A percentile compares a stretch with the other conserved stretches of the same genome.
Conservation (phyloP, 2,113 vertebrate genomes). For the Dendropsophus ebraccatus region DNA sequence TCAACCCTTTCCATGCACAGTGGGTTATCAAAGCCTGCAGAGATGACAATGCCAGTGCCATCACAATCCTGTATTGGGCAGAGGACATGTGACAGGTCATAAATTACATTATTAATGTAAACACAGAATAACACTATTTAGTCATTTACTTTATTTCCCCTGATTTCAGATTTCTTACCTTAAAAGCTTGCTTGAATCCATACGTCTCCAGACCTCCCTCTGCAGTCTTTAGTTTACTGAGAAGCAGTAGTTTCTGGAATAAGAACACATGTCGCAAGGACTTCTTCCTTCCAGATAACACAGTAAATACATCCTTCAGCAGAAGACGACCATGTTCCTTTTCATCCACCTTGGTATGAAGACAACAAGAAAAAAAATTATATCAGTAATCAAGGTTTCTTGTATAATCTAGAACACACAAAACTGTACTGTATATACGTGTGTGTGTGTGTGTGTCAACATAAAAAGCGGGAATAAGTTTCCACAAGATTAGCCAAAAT, state of each 20-base stretch:
- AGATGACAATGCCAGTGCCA: background rate
- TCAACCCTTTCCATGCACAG: too few species aligned
- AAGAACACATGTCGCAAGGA: slow-evolving; percentile 84
- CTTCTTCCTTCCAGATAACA: slow-evolving; percentile 82
- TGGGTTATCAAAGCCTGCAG: background rate
- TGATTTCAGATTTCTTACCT: slow-evolving; percentile 65
- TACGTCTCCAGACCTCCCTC: slow-evolving; percentile 73
- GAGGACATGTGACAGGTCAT: too few species aligned
- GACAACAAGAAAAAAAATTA: background rate
- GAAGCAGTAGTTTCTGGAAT: slow-evolving; percentile 83
- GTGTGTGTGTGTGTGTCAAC: too few species aligned
- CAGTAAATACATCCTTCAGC: slow-evolving; percentile 81
- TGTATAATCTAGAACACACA: background rate
- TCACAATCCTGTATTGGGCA: background rate
- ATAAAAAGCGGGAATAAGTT: too few species aligned
- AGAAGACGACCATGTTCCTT: slow-evolving; percentile 85
- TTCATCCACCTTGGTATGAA: slow-evolving; percentile 67
- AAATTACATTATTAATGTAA: too few species aligned
- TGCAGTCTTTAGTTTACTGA: slow-evolving; percentile 85
- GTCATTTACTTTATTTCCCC: background rate
- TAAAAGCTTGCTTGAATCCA: slow-evolving; percentile 81
- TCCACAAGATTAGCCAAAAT: too few species aligned
- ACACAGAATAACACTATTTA: too few species aligned
- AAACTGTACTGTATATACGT: background rate
- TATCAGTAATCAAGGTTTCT: background rate